Base-by-base conservation (phyloP, 2,888 invertebrate genomes). In the Cryptocephalus moraei region DNA sequence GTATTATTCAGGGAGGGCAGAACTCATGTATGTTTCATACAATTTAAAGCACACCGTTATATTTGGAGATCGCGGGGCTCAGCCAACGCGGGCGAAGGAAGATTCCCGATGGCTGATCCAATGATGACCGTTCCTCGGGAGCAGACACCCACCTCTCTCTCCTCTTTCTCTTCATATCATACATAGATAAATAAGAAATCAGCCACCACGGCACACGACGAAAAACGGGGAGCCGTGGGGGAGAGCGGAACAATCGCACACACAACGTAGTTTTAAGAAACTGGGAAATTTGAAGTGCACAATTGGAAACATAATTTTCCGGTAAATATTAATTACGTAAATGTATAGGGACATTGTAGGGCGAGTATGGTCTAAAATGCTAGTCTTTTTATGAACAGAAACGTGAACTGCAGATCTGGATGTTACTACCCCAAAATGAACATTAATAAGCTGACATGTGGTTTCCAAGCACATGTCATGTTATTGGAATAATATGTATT, bases 1-100 rank as follows among this genome's bases (percentile, higher is more conserved):
- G 69, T 70, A 69, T 69, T 69, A 68, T 68, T 68, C 68, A 66
- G 66, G 62, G 65, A 67, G 69, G 69, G 67, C 70, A 71, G 71
- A 71, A 67, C 74, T 75, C 74, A 74, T 75, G 73, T 73, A 75
- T 74, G 73, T 75, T 75, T 75, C 75, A 75, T 75, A 74, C 73
- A 74, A 74, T 75, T 74, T 74, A 74, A 75, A 74, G 72, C 72
- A 69, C 71, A 69, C 67, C 60, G 68, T 66, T 64, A 66, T 70
- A 70, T 70, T 69, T 67, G 65, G 64, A 58, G 64, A 63, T 58
- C 62, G 61, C 61, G 62, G 57, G 60, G 59, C 57, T 52, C 54
- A 49, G 56, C 56, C 51, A 55, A 55, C 52, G 56, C 59, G 57
- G 55, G 53, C 56, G 55, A 60, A 61, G 63, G 58, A 61, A 62